A percentile compares a stretch with the other conserved stretches of the same genome.
Evolutionary conservation across 2,113 vertebrate genomes (phyloP).

Genomic region (Otis tarda): DNA sequence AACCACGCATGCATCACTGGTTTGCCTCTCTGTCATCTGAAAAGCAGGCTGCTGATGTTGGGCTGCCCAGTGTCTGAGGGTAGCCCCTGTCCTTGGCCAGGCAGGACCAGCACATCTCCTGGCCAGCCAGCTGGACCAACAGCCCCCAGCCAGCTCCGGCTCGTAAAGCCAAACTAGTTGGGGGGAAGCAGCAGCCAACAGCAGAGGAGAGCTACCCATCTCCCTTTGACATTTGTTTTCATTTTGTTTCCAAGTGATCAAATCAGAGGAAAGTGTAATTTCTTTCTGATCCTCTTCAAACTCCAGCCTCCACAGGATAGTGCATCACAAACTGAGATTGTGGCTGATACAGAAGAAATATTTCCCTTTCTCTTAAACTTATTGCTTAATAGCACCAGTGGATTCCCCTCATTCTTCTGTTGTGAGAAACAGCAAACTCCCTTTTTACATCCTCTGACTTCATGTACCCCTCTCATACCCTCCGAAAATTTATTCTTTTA

Average conservation of each 20-base stretch:
- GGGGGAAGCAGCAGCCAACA: neutral
- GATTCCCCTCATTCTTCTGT: neutral
- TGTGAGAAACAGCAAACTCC: neutral
- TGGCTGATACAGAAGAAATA: neutral
- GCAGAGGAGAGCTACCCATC: neutral
- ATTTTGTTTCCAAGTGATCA: neutral
- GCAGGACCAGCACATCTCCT: neutral
- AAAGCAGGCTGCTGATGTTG: neutral
- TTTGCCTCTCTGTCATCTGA: neutral
- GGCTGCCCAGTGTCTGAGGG: neutral
- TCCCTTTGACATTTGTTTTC: neutral
- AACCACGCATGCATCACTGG: fast-evolving
- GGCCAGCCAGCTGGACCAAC: neutral
- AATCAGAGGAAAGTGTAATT: neutral
- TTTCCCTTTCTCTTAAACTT: neutral
- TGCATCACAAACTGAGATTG: neutral
- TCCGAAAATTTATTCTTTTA: neutral
- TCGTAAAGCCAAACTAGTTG: neutral
- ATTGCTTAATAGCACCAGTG: neutral
- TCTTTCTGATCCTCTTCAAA: neutral
- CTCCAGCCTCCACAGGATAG: neutral
- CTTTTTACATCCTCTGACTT: neutral
- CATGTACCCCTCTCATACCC: neutral
- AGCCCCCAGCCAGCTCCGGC: neutral
- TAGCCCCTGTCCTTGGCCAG: neutral